Conservation (phyloP, 2,888 invertebrate species). For the Molorchus minor region DNA sequence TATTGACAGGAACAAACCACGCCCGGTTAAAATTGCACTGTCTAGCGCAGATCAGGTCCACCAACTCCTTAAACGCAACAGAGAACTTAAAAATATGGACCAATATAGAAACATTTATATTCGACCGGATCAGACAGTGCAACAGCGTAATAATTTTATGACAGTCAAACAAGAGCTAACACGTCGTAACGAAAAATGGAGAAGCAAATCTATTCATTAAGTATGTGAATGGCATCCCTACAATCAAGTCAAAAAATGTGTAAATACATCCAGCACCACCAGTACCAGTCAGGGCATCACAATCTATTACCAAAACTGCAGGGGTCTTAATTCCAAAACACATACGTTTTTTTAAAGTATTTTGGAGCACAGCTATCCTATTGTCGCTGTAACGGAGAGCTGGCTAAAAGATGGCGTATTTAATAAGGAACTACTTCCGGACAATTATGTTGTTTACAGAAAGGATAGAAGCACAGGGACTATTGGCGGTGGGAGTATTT, state of each 20-base stretch:
- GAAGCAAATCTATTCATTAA: neutral
- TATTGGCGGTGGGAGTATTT: neutral
- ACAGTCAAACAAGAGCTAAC: neutral
- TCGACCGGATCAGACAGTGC: neutral
- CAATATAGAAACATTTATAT: neutral
- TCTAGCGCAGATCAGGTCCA: neutral
- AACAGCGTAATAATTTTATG: neutral
- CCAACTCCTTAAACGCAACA: neutral
- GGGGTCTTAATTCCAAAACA: neutral
- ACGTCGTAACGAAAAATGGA: neutral
- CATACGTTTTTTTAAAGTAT: neutral
- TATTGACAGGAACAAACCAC: neutral
- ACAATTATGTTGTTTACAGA: neutral
- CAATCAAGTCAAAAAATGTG: neutral
- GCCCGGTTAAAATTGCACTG: neutral
- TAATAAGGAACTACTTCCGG: neutral
- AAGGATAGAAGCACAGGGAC: neutral
- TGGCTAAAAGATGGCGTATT: neutral
- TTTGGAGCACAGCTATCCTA: neutral
- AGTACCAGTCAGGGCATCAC: neutral
- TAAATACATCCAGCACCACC: neutral
- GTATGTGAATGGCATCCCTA: neutral
- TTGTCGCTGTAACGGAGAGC: neutral
- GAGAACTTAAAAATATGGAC: neutral
- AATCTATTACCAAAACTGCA: neutral